Evolutionary conservation across 2,113 vertebrate genomes (phyloP).

Genomic region (Macrotis lagotis): DNA sequence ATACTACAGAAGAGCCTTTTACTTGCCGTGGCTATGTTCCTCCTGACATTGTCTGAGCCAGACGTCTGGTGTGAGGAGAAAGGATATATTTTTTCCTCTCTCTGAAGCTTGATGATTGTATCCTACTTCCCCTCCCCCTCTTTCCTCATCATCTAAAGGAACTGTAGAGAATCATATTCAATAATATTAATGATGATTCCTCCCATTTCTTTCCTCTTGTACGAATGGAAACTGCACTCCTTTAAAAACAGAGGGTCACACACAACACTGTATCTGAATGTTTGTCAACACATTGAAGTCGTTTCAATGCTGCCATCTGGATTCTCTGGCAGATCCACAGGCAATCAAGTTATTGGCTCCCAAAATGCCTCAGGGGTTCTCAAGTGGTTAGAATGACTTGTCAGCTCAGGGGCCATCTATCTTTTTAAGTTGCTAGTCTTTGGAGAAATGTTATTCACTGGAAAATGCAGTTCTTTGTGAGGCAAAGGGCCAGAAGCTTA

Average conservation of each 20-base stretch:
- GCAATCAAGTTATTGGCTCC: neutral
- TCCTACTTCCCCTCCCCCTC: neutral
- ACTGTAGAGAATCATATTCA: neutral
- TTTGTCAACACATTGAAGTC: slow-evolving; percentile 3
- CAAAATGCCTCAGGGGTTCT: slow-evolving; percentile 11
- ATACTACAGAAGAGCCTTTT: neutral
- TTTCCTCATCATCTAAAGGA: neutral
- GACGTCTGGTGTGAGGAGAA: neutral
- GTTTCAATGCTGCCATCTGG: slow-evolving; percentile 1
- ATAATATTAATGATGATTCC: neutral
- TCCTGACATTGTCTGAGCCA: neutral
- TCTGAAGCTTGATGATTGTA: neutral
- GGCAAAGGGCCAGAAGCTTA: neutral
- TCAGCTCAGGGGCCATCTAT: neutral
- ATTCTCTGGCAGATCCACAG: neutral
- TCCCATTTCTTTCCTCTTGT: neutral
- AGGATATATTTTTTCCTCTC: neutral
- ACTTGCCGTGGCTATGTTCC: neutral
- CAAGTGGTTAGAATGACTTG: neutral
- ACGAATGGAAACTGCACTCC: neutral
- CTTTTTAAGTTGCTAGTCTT: neutral
- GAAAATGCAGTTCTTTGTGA: neutral
- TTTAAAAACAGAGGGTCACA: neutral
- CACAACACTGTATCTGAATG: neutral
- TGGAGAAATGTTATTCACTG: neutral